Base-by-base conservation (phyloP, 2,888 invertebrate species). In the Entomobrya proxima region DNA sequence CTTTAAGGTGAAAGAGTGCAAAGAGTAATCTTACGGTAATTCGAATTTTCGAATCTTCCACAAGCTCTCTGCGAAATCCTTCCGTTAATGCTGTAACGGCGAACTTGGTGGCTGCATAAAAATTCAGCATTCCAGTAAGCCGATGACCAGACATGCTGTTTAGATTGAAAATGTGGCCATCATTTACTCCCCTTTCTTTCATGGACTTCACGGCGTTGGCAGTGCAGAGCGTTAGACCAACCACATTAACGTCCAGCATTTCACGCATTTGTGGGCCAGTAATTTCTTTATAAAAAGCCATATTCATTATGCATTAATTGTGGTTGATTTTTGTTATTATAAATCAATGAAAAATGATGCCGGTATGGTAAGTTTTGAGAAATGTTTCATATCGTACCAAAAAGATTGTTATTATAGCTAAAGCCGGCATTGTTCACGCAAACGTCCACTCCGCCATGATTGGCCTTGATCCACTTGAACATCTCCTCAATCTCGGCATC, bases 71-170 rank as follows among this genome's bases (percentile, higher is more conserved):
- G 15, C 93, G 91, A 1, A 94, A 91, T 0, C 94, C 92, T 64
- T 93, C 92, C 0, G 93, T 92, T 84, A 94, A 91, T 0, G 93
- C 93, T 0, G 93, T 93, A 24, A 94, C 92, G 2, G 93, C 94
- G 91, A 93, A 92, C 91, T 94, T 94, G 32, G 93, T 93, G 24
- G 92, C 92, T 9, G 93, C 91, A 91, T 94, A 94, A 90, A 94
- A 92, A 86, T 92, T 91, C 1, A 88, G 24, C 4, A 87, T 88
- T 3, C 85, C 87, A 3, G 90, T 83, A 7, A 91, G 87, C 27
- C 91, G 87, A 79, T 92, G 92, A 7, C 92, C 92, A 4, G 91
- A 90, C 90, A 92, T 89, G 86, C 92, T 92, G 64, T 88, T 88
- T 13, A 88, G 27, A 30, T 88, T 88, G 32, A 88, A 84, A 37